phyloP scores from a whole-genome alignment of 1,140 invertebrate genomes.

The Bombus difficillimus region DNA sequence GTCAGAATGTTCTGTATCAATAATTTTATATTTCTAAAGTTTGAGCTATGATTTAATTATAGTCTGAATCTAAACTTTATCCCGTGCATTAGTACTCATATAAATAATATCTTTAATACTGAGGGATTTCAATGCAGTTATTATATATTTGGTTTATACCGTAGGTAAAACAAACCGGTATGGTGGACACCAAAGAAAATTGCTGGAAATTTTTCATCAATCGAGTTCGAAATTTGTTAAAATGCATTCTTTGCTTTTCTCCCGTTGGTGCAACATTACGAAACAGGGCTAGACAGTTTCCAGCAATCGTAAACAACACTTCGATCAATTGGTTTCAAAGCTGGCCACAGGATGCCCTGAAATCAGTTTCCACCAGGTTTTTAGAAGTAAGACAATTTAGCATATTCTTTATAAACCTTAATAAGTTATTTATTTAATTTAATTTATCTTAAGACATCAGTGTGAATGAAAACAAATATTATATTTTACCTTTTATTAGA shows the following conservation, averaged over 20 bases:
- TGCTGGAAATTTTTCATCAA: slow-evolving; percentile 98
- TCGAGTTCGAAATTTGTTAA: slow-evolving; percentile 89
- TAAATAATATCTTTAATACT: too few relatives aligned
- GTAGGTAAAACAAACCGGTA: slow-evolving; percentile 88
- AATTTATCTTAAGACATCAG: too few relatives aligned
- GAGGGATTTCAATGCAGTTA: too few relatives aligned
- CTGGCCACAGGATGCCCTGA: slow-evolving; percentile 95
- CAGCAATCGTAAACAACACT: slow-evolving; percentile 96
- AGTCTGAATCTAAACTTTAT: too few relatives aligned
- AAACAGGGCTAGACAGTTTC: slow-evolving; percentile 94
- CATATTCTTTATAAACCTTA: not conserved
- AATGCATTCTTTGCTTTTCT: slow-evolving; percentile 94
- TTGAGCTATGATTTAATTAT: too few relatives aligned
- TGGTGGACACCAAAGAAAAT: slow-evolving; percentile 94
- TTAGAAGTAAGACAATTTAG: slow-evolving; percentile 79
- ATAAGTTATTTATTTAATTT: too few relatives aligned
- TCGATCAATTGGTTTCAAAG: slow-evolving; percentile 98
- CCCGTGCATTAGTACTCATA: too few relatives aligned
- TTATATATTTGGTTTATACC: not conserved
- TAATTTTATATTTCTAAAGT: too few relatives aligned
- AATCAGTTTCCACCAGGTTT: slow-evolving; percentile 94
- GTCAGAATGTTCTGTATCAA: too few relatives aligned
- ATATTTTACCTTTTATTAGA: not conserved
- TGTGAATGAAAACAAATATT: not conserved
- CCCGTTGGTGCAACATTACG: slow-evolving; percentile 94